Evolutionary conservation across 2,888 invertebrate species (phyloP), one percentile per base, ranked within the genome.

Genomic region (Ormyrus pomaceus): DNA sequence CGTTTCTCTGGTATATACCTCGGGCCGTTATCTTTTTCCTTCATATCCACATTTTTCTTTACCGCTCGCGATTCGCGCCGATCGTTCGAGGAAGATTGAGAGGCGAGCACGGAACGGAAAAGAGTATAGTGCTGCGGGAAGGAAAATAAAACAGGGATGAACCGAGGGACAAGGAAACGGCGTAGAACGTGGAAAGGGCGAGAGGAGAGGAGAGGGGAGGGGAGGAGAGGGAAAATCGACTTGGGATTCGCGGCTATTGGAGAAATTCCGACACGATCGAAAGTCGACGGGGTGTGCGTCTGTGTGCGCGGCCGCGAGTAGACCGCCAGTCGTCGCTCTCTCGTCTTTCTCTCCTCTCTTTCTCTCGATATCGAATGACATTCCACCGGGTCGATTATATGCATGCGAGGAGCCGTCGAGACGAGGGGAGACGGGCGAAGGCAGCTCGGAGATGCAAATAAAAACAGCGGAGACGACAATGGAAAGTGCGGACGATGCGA

Each of bases 191-290:
- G 34, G 34, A 34, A 34, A 34, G 34, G 34, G 34, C 34, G 4
- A 34, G 34, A 19, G 1, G 19, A 1, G 19, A 19, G 19, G 19
- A 19, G 19, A 19, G 34, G 34, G 34, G 34, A 34, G 34, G 34
- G 4, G 34, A 34, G 11, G 45, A 46, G n/a, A 50, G 13, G 53
- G 45, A 68, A 61, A 59, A 76, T 68, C 76, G 68, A 68, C 10
- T 53, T n/a, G 62, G 55, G 55, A 13, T 58, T 65, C 19, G 61
- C 19, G 51, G 69, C 76, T 58, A 77, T 74, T 76, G 66, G 61
- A 79, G 72, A 85, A 85, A 85, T 85, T 85, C 84, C 84, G 62
- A 79, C 80, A 83, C 82, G 85, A 83, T 84, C 82, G 82, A 79
- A 82, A 84, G 80, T 82, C 82, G 79, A 53, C 74, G 59, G 61